Conservation (phyloP, 2,888 invertebrate genomes). For the Brassicogethes aeneus region DNA sequence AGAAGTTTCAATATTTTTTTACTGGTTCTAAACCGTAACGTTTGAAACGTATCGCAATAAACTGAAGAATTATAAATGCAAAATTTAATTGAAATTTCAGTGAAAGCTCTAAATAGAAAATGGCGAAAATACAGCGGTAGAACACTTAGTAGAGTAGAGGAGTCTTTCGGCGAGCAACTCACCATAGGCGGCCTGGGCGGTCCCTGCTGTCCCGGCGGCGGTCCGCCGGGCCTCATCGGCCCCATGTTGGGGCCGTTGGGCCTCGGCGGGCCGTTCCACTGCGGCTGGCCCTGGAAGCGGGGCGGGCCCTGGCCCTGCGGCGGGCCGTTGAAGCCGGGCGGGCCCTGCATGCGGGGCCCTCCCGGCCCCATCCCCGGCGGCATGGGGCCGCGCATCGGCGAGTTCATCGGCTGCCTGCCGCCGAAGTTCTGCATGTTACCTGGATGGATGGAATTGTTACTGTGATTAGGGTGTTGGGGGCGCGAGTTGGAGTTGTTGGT, state of each 20-base stretch:
- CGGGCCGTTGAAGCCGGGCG: constrained; percentile 51
- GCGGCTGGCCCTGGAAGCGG: constrained; percentile 47
- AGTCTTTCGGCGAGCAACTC: too few species aligned
- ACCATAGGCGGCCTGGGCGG: constrained; percentile 52
- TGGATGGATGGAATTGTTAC: constrained; percentile 47
- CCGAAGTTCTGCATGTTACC: constrained; percentile 50
- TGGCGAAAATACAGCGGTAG: too few species aligned
- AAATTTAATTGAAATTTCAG: too few species aligned
- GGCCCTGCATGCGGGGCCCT: constrained; percentile 49
- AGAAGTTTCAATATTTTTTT: too few species aligned
- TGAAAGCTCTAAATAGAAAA: too few species aligned
- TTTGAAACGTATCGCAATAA: not conserved
- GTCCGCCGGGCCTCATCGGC: constrained; percentile 46
- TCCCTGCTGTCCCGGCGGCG: constrained; percentile 53
- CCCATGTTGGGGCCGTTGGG: constrained; percentile 40
- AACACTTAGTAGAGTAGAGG: too few species aligned
- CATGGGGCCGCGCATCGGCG: constrained; percentile 40
- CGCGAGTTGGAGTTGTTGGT: constrained; percentile 55
- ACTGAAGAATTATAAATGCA: too few species aligned
- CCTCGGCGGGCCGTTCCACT: constrained; percentile 48
- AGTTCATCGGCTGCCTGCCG: constrained; percentile 41
- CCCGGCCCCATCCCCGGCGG: constrained; percentile 45
- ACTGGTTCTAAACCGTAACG: not conserved
- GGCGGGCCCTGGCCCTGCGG: constrained; percentile 40
- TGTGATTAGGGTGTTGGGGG: constrained; percentile 52